These are phyloP conservation scores for Eudemis profundana DNA, from an alignment of 2,888 invertebrate species.

Conservation along the genomic window DNA sequence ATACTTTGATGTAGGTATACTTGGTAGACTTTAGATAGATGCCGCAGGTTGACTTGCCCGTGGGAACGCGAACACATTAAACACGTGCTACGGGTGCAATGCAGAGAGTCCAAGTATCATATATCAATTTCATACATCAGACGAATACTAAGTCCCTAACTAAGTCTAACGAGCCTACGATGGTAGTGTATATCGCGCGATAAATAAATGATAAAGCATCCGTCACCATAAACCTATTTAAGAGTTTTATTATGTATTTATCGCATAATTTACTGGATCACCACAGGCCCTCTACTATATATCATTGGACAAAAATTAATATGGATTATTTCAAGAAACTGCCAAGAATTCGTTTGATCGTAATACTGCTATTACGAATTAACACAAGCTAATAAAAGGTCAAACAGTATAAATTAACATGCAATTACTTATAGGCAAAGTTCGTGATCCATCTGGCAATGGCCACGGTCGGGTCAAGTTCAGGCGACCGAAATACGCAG, in stretches of 20 bases:
- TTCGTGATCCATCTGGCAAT: conserved; percentile 24
- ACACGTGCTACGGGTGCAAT: conserved; percentile 9
- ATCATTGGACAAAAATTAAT: no score
- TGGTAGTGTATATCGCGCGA: no score
- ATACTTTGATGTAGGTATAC: no score
- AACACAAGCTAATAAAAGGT: conserved; percentile 2
- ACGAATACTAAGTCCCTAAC: no score
- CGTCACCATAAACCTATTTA: no score
- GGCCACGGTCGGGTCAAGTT: conserved; percentile 30
- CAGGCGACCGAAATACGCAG: conserved; percentile 29
- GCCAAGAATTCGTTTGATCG: no score
- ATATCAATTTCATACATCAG: neutral
- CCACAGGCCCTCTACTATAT: no score
- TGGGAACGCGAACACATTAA: conserved; percentile 14
- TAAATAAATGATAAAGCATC: no score
- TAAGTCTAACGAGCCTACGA: no score
- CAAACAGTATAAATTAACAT: conserved; percentile 27
- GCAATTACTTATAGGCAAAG: neutral
- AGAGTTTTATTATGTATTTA: no score
- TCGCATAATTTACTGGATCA: no score
- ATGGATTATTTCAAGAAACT: no score
- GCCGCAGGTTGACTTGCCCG: neutral
- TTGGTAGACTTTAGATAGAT: conserved; percentile 10
- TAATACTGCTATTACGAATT: conserved; percentile 3
- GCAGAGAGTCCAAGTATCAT: conserved; percentile 10